Evolutionary conservation across 2,113 vertebrate species (phyloP), one percentile per base, ranked within the genome.

Genomic region (Petromus typicus): DNA sequence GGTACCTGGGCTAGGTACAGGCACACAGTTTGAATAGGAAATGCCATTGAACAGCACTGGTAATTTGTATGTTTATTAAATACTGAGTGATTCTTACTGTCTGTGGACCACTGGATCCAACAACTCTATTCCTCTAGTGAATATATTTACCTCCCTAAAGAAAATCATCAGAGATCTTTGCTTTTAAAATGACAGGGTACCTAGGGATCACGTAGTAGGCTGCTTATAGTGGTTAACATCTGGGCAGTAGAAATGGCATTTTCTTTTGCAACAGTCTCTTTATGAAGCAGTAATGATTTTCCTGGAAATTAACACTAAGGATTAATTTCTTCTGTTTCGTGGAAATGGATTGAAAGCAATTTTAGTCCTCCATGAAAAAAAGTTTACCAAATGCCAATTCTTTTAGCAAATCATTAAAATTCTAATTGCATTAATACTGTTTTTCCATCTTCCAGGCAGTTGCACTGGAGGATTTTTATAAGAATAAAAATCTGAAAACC

Each of bases 391-490:
- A 34, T 48, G 64, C 54, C 81, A 56, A 48, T 73, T 27, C 23
- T 96, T 87, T 82, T 20, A 83, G 43, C 37, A 91, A 90, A 89
- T 51, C 30, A 43, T 6, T 78, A 87, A 85, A 43, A 71, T 91
- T 91, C 78, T 84, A 88, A 51, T 82, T 82, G n/a, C 0, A 51
- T n/a, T 89, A 37, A 79, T 66, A 63, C 37, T 73, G 23, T 84
- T 76, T 37, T 93, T 89, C 43, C 17, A 22, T 64, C 54, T 95
- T 92, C 40, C 32, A 75, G 63, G 85, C 7, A 59, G 20, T 81
- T 57, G 37, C 30, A 51, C 75, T 75, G 61, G 37, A 73, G 86
- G 27, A 89, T 76, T 84, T 96, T 87, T 90, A 56, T 89, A 87
- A 56, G 12, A 92, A 92, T 91, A 79, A 73, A 94, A 88, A 48